Evolutionary conservation across 53 echinoderm and acorn worm species (phyloP), one percentile per base, ranked within the genome.

Genomic region (Antedon mediterranea): DNA sequence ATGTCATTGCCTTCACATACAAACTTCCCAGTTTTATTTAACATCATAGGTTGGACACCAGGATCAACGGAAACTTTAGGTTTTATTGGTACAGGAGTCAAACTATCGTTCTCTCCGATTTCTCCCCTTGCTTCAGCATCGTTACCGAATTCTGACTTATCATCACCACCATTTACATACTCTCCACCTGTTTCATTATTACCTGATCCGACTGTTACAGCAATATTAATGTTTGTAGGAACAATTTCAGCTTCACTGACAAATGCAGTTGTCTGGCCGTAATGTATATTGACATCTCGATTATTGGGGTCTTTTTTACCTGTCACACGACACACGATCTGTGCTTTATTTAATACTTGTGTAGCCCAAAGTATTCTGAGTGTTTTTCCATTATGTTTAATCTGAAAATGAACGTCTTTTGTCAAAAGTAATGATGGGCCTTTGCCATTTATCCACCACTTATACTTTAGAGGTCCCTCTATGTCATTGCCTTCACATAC

Each of bases 1-100:
- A 57, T 57, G 2, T 26, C 57, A 2, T 13, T 57, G 23, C 57
- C 23, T 57, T 57, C 57, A 57, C 57, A 57, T 18, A 57, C 57
- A 57, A 57, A 57, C 23, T 57, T 57, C 23, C 57, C 57, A 57
- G 14, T 57, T 8, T 57, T 8, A 57, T 57, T 57, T 23, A 57
- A 57, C 9, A 23, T 26, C 15, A 57, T 13, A 23, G 57, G 9
- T 26, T 57, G 57, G 23, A 57, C 57, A 57, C 57, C 23, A 3
- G 57, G 57, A 18, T 11, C 57, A 57, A 57, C 57, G 3, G 57
- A 57, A 15, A 57, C 57, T 3, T 18, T 26, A 15, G 57, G 57
- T 13, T 57, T 57, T 23, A 57, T 11, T 11, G 11, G 73, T 15
- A 85, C 76, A 8, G 85, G 85, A 27, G 73, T 85, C 5, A 85